These are phyloP conservation scores for Reinhardtius hippoglossoides DNA, from an alignment of 2,113 vertebrate genomes.

Conservation along the genomic window DNA sequence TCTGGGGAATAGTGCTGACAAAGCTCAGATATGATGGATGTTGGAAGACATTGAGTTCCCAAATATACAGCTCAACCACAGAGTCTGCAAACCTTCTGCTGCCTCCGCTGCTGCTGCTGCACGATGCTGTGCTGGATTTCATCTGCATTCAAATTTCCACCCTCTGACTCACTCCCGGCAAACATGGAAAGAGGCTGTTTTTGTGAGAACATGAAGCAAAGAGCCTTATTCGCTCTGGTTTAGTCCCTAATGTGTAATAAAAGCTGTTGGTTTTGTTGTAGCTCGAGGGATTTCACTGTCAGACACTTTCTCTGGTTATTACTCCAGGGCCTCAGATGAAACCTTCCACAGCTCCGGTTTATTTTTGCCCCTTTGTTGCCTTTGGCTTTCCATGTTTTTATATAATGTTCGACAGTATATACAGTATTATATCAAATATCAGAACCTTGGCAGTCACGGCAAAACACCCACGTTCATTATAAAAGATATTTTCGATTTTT, in stretches of 20 bases:
- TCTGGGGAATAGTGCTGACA: constrained; percentile 62
- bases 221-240: constrained; percentile 21
- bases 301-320: constrained; percentile 27
- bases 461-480: neutral
- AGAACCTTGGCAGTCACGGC: neutral
- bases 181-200: constrained; percentile 20
- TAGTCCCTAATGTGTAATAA: constrained; percentile 39
- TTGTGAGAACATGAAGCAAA: constrained; percentile 36
- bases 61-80: constrained; percentile 47
- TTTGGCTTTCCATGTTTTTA: neutral
- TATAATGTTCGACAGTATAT: neutral
- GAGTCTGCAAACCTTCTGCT: constrained; percentile 4
- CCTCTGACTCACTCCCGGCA: constrained; percentile 50
- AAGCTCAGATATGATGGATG: constrained; percentile 69
- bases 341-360: constrained; percentile 34
- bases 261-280: constrained; percentile 44
- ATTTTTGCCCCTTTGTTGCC: constrained; percentile 14
- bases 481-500: too few species aligned
- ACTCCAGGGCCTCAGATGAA: constrained; percentile 33
- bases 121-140: constrained; percentile 23
- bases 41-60: constrained; percentile 57
- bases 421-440: neutral
- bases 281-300: constrained; percentile 25
- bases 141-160: constrained; percentile 49
- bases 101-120: constrained; percentile 18